Evolutionary conservation across 2,888 invertebrate species (phyloP).

Genomic region (Cataglyphis albicans): DNA sequence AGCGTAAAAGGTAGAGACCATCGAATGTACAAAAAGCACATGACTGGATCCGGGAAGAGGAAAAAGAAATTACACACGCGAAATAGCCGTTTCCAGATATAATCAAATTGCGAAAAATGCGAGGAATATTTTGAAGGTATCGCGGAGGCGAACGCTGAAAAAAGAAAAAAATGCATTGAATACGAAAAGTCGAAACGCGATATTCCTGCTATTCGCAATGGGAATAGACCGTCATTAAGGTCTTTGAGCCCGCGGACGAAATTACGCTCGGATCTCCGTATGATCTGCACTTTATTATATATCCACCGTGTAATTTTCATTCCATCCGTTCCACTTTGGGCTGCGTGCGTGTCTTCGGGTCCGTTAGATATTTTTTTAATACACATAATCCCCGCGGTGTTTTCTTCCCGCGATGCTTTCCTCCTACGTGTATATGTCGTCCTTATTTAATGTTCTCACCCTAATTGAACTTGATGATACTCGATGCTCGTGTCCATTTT

Average conservation of each 20-base stretch:
- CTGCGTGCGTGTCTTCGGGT: constrained; percentile 67
- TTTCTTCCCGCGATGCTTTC: constrained; percentile 23
- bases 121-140: constrained; percentile 37
- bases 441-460: constrained; percentile 17
- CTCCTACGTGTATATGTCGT: constrained; percentile 30
- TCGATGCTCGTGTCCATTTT: not conserved
- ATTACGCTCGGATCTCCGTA: constrained; percentile 71
- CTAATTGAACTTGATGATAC: constrained; percentile 16
- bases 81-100: constrained; percentile 42
- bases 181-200: constrained; percentile 70
- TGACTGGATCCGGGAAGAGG: not conserved
- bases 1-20: not conserved
- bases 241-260: constrained; percentile 71
- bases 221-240: constrained; percentile 69
- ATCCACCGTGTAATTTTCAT: constrained; percentile 76
- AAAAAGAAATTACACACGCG: constrained; percentile 19
- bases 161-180: constrained; percentile 35
- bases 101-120: constrained; percentile 45
- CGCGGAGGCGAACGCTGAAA: not conserved
- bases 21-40: not conserved
- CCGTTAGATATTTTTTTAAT: constrained; percentile 61
- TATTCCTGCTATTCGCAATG: constrained; percentile 52
- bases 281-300: constrained; percentile 76
- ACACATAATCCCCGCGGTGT: constrained; percentile 23
- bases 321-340: constrained; percentile 70